Evolutionary conservation across 1,140 invertebrate genomes (phyloP).

Genomic region (Maniola jurtina): DNA sequence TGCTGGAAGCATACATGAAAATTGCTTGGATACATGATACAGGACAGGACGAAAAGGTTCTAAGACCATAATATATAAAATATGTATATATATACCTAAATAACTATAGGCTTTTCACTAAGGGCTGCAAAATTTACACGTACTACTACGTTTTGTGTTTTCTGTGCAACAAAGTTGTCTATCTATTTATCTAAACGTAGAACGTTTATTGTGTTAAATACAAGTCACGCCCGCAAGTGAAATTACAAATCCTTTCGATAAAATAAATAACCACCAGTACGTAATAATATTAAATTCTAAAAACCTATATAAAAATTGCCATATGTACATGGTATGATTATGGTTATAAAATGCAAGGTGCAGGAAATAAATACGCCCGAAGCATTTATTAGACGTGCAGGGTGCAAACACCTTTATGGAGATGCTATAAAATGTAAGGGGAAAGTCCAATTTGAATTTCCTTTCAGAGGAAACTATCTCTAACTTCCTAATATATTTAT

Average conservation of each 20-base stretch:
- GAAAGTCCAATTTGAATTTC: conserved; percentile 36
- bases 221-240: no score
- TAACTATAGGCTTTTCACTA: conserved; percentile 45
- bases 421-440: conserved; percentile 17
- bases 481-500: not conserved
- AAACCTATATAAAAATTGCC: not conserved
- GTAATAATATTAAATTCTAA: no score
- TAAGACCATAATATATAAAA: conserved; percentile 66
- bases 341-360: conserved; percentile 70
- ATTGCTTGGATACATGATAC: conserved; percentile 59
- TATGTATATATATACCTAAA: no score
- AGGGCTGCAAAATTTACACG: conserved; percentile 18
- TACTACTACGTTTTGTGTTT: not conserved
- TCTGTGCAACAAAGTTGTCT: no score
- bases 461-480: conserved; percentile 18
- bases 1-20: conserved; percentile 62
- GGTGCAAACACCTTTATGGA: conserved; percentile 9
- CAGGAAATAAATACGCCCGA: conserved; percentile 63
- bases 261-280: no score
- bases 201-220: not conserved
- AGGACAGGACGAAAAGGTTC: conserved; percentile 44
- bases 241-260: no score
- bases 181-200: no score
- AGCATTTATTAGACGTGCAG: conserved; percentile 28
- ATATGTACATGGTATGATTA: conserved; percentile 22